Percentiles rank a stretch among this genome's conserved stretches.
These are phyloP conservation scores for Uropetala carovei DNA, from an alignment of 2,888 invertebrate species.

Conservation along the genomic window DNA sequence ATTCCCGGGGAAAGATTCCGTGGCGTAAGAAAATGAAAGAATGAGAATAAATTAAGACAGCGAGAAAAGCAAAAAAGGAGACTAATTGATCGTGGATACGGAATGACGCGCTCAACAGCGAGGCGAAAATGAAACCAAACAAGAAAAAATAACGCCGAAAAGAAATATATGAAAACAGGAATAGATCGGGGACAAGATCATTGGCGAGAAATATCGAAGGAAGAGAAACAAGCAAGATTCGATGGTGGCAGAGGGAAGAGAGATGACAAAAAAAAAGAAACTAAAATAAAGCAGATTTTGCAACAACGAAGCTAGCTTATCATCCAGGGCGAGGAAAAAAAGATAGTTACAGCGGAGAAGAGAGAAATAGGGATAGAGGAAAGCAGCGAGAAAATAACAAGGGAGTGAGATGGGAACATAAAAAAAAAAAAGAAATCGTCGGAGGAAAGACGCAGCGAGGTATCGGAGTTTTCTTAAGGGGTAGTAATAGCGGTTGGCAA, in stretches of 20 bases:
- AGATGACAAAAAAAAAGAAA: background rate
- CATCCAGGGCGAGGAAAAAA: background rate
- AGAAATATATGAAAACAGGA: background rate
- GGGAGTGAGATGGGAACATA: background rate
- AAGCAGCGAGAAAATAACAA: background rate
- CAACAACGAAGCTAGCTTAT: background rate
- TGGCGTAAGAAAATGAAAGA: too few species aligned
- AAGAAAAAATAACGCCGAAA: background rate
- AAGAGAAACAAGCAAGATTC: background rate
- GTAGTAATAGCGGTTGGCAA: background rate
- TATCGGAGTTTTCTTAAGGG: constrained; percentile 3
- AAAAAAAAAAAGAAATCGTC: background rate
- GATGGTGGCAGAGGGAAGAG: background rate
- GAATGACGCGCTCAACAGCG: too few species aligned
- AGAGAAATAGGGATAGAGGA: background rate
- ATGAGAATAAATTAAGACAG: too few species aligned
- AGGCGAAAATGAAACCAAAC: too few species aligned
- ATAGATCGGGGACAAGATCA: background rate
- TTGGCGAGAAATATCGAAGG: background rate
- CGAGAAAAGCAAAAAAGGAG: too few species aligned
- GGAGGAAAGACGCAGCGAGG: background rate
- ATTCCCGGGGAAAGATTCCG: too few species aligned
- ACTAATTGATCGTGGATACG: too few species aligned
- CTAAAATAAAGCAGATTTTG: background rate
- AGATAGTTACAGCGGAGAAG: background rate